phyloP scores from a whole-genome alignment of 2,797 vertebrate genomes.

The Pangasius mekongensis region DNA sequence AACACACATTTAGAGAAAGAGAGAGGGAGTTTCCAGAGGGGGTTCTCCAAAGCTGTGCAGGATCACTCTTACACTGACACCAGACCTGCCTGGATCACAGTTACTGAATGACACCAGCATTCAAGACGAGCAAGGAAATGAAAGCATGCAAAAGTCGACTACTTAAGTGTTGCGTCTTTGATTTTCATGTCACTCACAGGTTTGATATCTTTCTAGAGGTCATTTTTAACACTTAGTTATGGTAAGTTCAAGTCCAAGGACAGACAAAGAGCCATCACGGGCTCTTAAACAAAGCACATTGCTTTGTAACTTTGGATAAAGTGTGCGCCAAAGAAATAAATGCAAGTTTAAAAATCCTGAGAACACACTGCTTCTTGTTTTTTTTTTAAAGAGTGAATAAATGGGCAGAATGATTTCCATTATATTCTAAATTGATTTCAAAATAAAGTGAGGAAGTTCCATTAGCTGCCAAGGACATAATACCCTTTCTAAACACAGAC shows the following conservation, averaged over 20 bases:
- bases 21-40: slow-evolving; percentile 26
- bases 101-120: slow-evolving; percentile 25
- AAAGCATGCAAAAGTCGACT: not conserved
- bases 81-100: slow-evolving; percentile 18
- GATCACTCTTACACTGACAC: slow-evolving; percentile 26
- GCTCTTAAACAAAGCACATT: not conserved
- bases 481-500: not conserved
- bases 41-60: slow-evolving; percentile 13
- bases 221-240: not conserved
- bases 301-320: not conserved
- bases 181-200: slow-evolving; percentile 26
- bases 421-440: not conserved
- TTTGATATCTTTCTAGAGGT: not conserved
- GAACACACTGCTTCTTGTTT: not conserved
- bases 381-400: not conserved
- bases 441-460: not conserved
- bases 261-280: not conserved
- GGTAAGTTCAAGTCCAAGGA: not conserved
- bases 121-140: slow-evolving; percentile 8
- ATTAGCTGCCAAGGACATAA: not conserved
- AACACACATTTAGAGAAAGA: slow-evolving; percentile 43
- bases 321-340: not conserved
- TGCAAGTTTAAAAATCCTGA: not conserved
- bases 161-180: not conserved
- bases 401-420: not conserved